Evolutionary conservation across 2,888 invertebrate species (phyloP).

Genomic region (Dolichopus griseipennis): DNA sequence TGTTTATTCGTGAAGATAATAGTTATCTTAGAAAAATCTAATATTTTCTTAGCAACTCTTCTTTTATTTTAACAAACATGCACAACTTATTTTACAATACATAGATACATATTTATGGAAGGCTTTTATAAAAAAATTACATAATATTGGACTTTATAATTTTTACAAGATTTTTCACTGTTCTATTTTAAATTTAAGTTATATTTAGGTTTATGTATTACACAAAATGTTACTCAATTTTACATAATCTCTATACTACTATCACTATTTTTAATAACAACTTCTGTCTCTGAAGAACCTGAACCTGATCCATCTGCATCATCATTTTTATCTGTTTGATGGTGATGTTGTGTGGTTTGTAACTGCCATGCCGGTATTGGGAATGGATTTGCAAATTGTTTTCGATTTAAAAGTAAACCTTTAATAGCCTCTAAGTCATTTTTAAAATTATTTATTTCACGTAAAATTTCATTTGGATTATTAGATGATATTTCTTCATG

Average conservation of each 20-base stretch:
- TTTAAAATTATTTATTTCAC: slow-evolving; percentile 58
- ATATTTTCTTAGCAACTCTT: too few species aligned
- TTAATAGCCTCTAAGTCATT: slow-evolving; percentile 63
- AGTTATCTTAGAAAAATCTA: neutral
- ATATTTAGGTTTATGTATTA: neutral
- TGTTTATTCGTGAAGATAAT: neutral
- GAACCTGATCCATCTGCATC: slow-evolving; percentile 55
- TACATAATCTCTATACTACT: slow-evolving; percentile 68
- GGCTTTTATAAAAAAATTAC: neutral
- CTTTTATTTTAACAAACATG: neutral
- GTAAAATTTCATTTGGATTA: slow-evolving; percentile 42
- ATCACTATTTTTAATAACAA: slow-evolving; percentile 65
- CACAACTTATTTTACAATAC: neutral
- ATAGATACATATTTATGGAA: neutral
- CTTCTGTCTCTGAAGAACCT: slow-evolving; percentile 62
- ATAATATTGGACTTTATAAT: neutral
- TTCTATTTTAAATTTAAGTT: neutral
- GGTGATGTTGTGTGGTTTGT: slow-evolving; percentile 40
- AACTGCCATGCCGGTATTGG: slow-evolving; percentile 78
- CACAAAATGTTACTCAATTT: slow-evolving; percentile 28
- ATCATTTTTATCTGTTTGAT: slow-evolving; percentile 45
- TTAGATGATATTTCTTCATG: slow-evolving; percentile 54
- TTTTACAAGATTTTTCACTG: neutral
- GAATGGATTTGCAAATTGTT: slow-evolving; percentile 68
- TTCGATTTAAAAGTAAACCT: slow-evolving; percentile 49